Base-by-base conservation (phyloP, 1,140 invertebrate genomes). In the Latrodectus geometricus region DNA sequence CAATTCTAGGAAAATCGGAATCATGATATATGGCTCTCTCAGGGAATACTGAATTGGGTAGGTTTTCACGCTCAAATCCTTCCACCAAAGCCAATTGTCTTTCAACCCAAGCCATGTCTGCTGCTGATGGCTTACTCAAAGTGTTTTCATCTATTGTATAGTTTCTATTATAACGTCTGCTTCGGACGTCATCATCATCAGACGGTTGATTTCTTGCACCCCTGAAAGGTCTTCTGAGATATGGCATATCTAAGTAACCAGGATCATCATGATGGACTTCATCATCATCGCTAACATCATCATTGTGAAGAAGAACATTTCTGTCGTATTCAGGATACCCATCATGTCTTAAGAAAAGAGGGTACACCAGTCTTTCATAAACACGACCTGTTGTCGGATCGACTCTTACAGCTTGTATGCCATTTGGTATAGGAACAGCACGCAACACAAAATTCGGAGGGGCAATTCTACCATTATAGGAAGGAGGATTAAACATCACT, bases 381-480 rank as follows among this genome's bases (percentile, higher is more conserved):
- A 86, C 61, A 5, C 61, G 66, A 0, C 85, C 85, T 9, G 85
- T 79, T 9, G 50, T 66, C 9, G 85, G 85, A 68, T 86, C 77
- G 3, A 86, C 76, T 66, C 54, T 72, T 9, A 86, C 85, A 14
- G 85, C 85, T 52, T 86, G 85, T 23, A 86, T 79, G n/a, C 85
- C 85, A 66, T 86, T 86, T 35, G 76, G 85, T 52, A 86, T 86
- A 35, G 85, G 76, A 21, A 86, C 85, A 17, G 85, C 85, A n/a
- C 85, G 68, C 9, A 86, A 23, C 0, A 80, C 77, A 23, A 86
- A 86, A 66, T 86, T 86, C 8, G 85, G 76, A 4, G 69, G 69
- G n/a, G 20, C 48, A 23, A 35, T 11, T 11, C 66, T 56, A n/a
- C 48, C 50, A 7, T 56, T 50, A 21, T 86, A 86, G 56, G 74